These are phyloP conservation scores for Cirrhinus mrigala DNA, from an alignment of 2,797 vertebrate genomes.

Conservation along the genomic window DNA sequence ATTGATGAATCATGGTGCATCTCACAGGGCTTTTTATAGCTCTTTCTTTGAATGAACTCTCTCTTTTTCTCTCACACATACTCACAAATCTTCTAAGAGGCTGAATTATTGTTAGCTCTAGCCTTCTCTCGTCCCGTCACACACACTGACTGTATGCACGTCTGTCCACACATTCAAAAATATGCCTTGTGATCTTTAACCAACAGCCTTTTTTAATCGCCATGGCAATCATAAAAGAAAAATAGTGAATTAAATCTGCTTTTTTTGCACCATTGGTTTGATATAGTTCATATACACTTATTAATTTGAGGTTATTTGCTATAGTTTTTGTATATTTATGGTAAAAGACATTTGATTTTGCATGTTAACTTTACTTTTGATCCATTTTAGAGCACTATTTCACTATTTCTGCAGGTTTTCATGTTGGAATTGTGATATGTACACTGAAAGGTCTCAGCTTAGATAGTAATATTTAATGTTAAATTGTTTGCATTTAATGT, in stretches of 20 bases:
- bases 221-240: conserved; percentile 33
- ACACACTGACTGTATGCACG: conserved; percentile 22
- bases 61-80: conserved; percentile 21
- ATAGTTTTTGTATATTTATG: conserved; percentile 2
- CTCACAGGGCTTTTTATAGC: conserved; percentile 38
- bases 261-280: conserved; percentile 26
- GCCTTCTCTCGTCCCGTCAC: conserved; percentile 33
- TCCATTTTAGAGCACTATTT: conserved; percentile 22
- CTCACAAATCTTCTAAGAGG: conserved; percentile 54
- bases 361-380: conserved; percentile 42
- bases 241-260: neutral
- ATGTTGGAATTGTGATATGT: conserved; percentile 45
- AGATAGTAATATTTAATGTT: conserved; percentile 26
- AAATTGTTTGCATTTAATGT: conserved; percentile 41
- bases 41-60: conserved; percentile 8
- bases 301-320: neutral
- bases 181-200: conserved; percentile 28
- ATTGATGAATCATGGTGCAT: conserved; percentile 46
- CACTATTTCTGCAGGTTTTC: conserved; percentile 42
- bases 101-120: conserved; percentile 49
- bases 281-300: neutral
- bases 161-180: conserved; percentile 21
- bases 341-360: conserved; percentile 41
- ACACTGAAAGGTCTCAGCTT: conserved; percentile 42
- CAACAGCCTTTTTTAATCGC: conserved; percentile 28